Conservation (phyloP, 92 coral and sea anemone species). For the Epizoanthus scotinus region DNA sequence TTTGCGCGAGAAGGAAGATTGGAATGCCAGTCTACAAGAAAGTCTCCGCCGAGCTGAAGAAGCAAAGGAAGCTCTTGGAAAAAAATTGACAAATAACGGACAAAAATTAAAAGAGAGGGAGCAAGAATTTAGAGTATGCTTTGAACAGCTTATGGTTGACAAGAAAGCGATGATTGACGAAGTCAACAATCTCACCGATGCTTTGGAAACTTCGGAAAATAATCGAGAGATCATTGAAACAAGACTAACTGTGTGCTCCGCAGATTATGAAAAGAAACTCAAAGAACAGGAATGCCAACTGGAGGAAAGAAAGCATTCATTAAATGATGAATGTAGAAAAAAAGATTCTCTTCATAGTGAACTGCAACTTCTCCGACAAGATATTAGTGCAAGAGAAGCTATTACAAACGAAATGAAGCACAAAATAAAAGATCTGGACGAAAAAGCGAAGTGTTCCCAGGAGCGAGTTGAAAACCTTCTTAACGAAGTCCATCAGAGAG, state of each 20-base stretch:
- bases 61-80: slow-evolving; percentile 7
- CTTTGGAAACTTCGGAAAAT: slow-evolving; percentile 31
- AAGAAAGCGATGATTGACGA: slow-evolving; percentile 37
- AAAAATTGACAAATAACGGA: slow-evolving; percentile 7
- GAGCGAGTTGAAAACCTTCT: slow-evolving; percentile 1
- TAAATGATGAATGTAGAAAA: slow-evolving; percentile 19
- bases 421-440: neutral
- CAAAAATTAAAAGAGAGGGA: slow-evolving; percentile 30
- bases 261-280: slow-evolving; percentile 11
- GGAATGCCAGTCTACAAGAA: slow-evolving; percentile 7
- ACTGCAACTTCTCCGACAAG: slow-evolving; percentile 29
- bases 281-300: neutral
- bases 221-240: slow-evolving; percentile 10
- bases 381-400: neutral
- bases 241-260: neutral
- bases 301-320: neutral
- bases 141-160: slow-evolving; percentile 53
- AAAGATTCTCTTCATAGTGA: slow-evolving; percentile 3
- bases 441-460: neutral
- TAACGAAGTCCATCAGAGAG: slow-evolving; percentile 6
- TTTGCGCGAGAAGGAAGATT: slow-evolving; percentile 14
- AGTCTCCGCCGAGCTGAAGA: slow-evolving; percentile 14
- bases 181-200: slow-evolving; percentile 27
- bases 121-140: slow-evolving; percentile 47
- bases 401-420: slow-evolving; percentile 15